Percentiles rank a stretch among this genome's conserved stretches.
Conservation (phyloP, 2,888 invertebrate species). For the Pyrochroa serraticornis region DNA sequence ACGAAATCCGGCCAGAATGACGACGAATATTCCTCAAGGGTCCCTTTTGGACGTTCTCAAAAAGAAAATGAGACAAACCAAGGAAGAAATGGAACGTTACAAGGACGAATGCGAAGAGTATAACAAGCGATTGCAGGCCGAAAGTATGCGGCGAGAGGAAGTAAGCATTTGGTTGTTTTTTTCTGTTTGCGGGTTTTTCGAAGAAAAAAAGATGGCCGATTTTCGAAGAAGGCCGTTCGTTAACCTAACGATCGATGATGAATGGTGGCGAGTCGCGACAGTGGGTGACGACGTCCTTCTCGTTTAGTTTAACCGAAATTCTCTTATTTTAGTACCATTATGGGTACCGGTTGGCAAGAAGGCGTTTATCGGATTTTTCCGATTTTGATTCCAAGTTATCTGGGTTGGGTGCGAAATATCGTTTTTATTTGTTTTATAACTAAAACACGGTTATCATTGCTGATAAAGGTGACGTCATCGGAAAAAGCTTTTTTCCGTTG, state of each 20-base stretch:
- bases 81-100: slow-evolving; percentile 98
- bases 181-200: not conserved
- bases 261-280: too few species aligned
- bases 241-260: too few species aligned
- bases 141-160: slow-evolving; percentile 97
- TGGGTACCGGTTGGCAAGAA: too few species aligned
- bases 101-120: slow-evolving; percentile 97
- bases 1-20: slow-evolving; percentile 65
- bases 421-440: too few species aligned
- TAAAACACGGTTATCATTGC: too few species aligned
- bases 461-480: slow-evolving; percentile 1
- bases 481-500: not conserved
- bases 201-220: not conserved
- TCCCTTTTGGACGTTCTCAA: slow-evolving; percentile 95
- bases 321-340: too few species aligned
- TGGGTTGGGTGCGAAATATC: too few species aligned
- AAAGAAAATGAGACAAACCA: slow-evolving; percentile 99
- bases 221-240: not conserved
- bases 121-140: slow-evolving; percentile 92
- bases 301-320: too few species aligned
- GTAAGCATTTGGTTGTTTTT: slow-evolving; percentile 68
- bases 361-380: too few species aligned
- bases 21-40: slow-evolving; percentile 89
- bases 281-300: too few species aligned
- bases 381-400: too few species aligned